phyloP scores from a whole-genome alignment of 2,113 vertebrate genomes.

The Passer domesticus region DNA sequence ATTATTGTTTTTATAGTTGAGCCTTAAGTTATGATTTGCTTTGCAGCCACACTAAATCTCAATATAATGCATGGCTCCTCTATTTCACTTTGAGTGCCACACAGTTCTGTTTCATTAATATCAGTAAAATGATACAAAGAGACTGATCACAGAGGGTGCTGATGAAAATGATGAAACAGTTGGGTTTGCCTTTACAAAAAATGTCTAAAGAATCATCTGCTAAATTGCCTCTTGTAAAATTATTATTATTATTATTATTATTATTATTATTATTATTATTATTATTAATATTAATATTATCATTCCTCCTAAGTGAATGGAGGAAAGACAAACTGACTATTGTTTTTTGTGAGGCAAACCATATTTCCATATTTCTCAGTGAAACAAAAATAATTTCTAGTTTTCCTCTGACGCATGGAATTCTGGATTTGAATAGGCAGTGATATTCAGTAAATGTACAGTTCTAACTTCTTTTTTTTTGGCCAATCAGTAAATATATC shows the following conservation, averaged over 20 bases:
- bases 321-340: background rate
- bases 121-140: background rate
- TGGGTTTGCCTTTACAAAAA: background rate
- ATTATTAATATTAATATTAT: background rate
- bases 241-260: background rate
- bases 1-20: background rate
- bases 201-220: background rate
- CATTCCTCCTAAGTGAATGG: background rate
- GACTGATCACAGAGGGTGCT: background rate
- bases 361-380: background rate
- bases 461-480: background rate
- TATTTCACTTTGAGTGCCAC: background rate
- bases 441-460: background rate
- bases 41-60: background rate
- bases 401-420: background rate
- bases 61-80: background rate
- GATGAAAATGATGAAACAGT: background rate
- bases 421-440: background rate
- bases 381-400: background rate
- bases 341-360: background rate
- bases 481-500: background rate
- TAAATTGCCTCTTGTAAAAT: background rate
- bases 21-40: background rate
- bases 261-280: too few relatives aligned
- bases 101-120: conserved; percentile 8